Evolutionary conservation across 2,113 vertebrate genomes (phyloP), one percentile per base, ranked within the genome.

Genomic region (Emydura subglobosa): DNA sequence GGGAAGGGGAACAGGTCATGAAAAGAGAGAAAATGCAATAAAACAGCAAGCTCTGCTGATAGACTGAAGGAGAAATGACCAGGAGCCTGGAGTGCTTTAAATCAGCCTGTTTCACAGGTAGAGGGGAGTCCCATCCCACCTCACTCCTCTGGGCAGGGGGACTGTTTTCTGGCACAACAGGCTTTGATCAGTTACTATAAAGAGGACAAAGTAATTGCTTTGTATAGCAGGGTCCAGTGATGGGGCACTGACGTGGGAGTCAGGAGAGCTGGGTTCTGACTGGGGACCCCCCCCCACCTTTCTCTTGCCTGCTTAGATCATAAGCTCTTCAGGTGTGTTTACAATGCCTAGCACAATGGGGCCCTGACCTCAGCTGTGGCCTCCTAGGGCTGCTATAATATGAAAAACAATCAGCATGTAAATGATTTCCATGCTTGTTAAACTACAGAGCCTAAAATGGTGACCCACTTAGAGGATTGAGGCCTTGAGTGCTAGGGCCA

Each of bases 21-120:
- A 47, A n/a, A 0, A 5, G 82, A n/a, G 19, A 89, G 44, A 17
- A 72, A 49, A 25, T 17, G 22, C 49, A 44, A 2, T 14, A 42
- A 0, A 2, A 44, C 47, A 7, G 39, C 0, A 0, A 31, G 42
- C 12, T 51, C 13, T 0, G 0, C 21, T 53, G 68, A 44, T 10
- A 10, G 21, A 0, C 0, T 4, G 83, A 16, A 55, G 19, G 34
- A 12, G 55, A 3, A n/a, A 0, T 0, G 0, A 0, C 0, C 6
- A 0, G 1, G 59, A 17, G 22, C 39, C 80, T 0, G 0, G 39
- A n/a, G 34, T 29, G 39, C 39, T 22, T 55, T 10, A 3, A 3
- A 51, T 10, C 5, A 27, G 76, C 10, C 61, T 1, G 0, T 0
- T 0, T 65, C 54, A 74, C 55, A 25, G 2, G 39, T 54, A 17